Evolutionary conservation across 2,888 invertebrate genomes (phyloP).

Genomic region (Spodoptera littoralis): DNA sequence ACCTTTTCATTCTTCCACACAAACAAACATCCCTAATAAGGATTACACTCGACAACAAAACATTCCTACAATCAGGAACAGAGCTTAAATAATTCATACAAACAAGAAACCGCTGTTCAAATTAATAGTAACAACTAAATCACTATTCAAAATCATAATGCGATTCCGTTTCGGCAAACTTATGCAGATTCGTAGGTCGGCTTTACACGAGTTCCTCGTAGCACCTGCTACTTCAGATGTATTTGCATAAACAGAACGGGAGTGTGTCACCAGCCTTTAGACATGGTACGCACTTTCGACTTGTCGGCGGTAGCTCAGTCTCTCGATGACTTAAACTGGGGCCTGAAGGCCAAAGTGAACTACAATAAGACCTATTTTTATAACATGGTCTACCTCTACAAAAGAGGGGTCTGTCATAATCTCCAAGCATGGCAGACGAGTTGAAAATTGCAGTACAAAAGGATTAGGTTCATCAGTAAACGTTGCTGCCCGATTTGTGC

Average conservation of each 20-base stretch:
- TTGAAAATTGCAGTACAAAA: too few species aligned
- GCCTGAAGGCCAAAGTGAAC: too few species aligned
- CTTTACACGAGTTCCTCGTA: conserved; percentile 46
- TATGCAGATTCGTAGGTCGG: conserved; percentile 58
- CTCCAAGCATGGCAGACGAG: too few species aligned
- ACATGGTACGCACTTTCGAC: neutral
- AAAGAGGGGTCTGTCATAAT: too few species aligned
- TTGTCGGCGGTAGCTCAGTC: too few species aligned
- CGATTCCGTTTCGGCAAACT: conserved; percentile 53
- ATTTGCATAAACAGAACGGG: conserved; percentile 53
- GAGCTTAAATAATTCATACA: conserved; percentile 42
- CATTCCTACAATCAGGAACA: conserved; percentile 1
- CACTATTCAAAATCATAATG: conserved; percentile 54
- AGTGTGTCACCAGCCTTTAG: conserved; percentile 46
- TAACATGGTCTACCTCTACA: too few species aligned
- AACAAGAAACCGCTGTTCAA: conserved; percentile 47
- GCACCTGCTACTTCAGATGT: conserved; percentile 50
- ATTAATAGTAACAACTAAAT: conserved; percentile 51
- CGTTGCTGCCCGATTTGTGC: too few species aligned
- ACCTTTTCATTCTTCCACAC: too few species aligned
- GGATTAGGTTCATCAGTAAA: too few species aligned
- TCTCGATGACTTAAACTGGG: too few species aligned
- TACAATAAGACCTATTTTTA: too few species aligned
- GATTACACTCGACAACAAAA: neutral
- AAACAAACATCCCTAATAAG: neutral